Percentiles rank a stretch among this genome's conserved stretches.
Evolutionary conservation across 2,888 invertebrate species (phyloP).

Genomic region (Syritta pipiens): DNA sequence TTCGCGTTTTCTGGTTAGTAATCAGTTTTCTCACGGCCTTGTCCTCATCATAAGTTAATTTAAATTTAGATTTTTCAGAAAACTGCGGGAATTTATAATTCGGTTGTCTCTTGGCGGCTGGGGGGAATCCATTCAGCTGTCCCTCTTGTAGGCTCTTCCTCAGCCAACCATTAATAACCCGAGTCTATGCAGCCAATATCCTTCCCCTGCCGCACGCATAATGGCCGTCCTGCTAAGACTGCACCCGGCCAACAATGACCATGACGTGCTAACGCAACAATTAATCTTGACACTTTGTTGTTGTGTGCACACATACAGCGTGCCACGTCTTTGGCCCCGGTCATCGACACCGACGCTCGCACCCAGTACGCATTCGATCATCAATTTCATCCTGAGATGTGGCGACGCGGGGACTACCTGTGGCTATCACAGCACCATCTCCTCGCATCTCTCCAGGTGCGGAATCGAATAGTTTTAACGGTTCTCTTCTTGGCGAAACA

Average conservation of each 20-base stretch:
- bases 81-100: conserved; percentile 56
- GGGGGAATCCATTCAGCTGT: conserved; percentile 4
- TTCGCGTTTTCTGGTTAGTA: neutral
- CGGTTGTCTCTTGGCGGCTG: neutral
- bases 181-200: conserved; percentile 37
- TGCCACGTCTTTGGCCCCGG: conserved; percentile 16
- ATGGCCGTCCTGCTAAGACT: neutral
- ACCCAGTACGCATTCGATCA: conserved; percentile 61
- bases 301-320: conserved; percentile 30
- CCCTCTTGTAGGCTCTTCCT: conserved; percentile 8
- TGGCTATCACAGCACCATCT: conserved; percentile 77
- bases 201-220: neutral
- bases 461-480: conserved; percentile 18
- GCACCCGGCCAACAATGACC: conserved; percentile 30
- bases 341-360: conserved; percentile 63
- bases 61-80: conserved; percentile 31
- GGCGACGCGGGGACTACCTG: conserved; percentile 72
- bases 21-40: conserved; percentile 1
- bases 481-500: neutral
- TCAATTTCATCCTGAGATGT: conserved; percentile 57
- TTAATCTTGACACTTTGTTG: conserved; percentile 76
- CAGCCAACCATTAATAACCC: conserved; percentile 46
- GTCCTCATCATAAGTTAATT: conserved; percentile 45
- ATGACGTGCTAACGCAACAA: conserved; percentile 77
- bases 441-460: conserved; percentile 72